Conservation (phyloP, 1,140 invertebrate species). For the Aphis craccivora region DNA sequence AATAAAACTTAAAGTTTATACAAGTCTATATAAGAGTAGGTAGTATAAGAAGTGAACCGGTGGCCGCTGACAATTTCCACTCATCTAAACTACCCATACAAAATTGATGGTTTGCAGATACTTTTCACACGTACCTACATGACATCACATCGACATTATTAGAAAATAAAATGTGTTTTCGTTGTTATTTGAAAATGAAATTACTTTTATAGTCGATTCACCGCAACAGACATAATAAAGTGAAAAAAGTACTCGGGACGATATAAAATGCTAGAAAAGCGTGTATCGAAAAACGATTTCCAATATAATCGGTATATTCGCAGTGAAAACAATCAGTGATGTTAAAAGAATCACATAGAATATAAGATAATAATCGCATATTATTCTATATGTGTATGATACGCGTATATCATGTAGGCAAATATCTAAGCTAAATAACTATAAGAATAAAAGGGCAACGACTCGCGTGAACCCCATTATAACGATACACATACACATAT, state of each 20-base stretch:
- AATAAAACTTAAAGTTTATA: not conserved
- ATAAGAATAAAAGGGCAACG: not conserved
- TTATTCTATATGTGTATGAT: not conserved
- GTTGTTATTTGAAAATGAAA: not conserved
- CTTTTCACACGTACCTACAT: too few species aligned
- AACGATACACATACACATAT: not conserved
- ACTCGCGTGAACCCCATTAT: not conserved
- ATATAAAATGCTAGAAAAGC: too few species aligned
- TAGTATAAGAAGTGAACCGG: too few species aligned
- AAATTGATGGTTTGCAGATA: too few species aligned
- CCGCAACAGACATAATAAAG: not conserved
- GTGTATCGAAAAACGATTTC: not conserved
- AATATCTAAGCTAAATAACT: not conserved
- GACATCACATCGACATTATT: not conserved
- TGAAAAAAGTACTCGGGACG: not conserved
- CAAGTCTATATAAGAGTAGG: not conserved
- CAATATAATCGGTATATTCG: not conserved
- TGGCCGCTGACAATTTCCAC: too few species aligned
- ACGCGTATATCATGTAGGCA: not conserved
- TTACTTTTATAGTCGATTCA: not conserved
- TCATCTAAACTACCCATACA: too few species aligned
- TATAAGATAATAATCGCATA: not conserved
- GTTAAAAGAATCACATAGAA: not conserved
- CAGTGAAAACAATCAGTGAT: not conserved
- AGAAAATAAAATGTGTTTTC: not conserved